Evolutionary conservation across 92 coral and sea anemone species (phyloP), one percentile per base, ranked within the genome.

Genomic region (Porites cylindrica): DNA sequence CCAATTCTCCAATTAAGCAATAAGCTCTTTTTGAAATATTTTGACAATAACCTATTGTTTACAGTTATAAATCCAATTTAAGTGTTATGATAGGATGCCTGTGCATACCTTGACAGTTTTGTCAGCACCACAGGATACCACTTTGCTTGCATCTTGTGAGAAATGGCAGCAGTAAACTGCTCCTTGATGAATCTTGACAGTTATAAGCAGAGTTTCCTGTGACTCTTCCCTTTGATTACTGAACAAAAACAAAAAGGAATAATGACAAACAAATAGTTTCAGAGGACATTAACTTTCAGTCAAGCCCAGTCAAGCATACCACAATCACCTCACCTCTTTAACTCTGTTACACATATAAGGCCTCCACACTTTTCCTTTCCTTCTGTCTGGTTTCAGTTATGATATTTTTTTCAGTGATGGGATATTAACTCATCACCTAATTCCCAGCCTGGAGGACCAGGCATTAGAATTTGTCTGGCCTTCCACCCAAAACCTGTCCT

Each of bases 101-200:
- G 78, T 47, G 65, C 47, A 38, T 63, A 95, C 99, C 96, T 97
- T 97, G 2, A 96, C 96, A 63, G 92, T 91, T 86, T 91, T 93
- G 85, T 97, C 99, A 18, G 98, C 91, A 32, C 98, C 96, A 72
- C 98, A 97, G 21, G 99, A 95, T 21, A 95, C 96, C 76, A 95
- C 96, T 84, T 85, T 95, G 54, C 90, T 82, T 0, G 97, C 95
- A 91, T 97, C 97, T 47, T 88, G 83, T 52, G 99, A 95, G 75
- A 97, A 97, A 70, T 80, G 84, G 66, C 98, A 95, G 20, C 95
- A 88, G 71, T 97, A 93, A 18, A 95, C 95, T 17, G 98, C 96
- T 38, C 94, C 98, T 71, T 82, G 81, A 67, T 97, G 98, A 20
- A 94, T 96, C 74, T 97, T 97, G 68, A 96, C 94, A 18, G 99